Conservation (phyloP, 1,140 invertebrate genomes). For the Ceratina australensis region DNA sequence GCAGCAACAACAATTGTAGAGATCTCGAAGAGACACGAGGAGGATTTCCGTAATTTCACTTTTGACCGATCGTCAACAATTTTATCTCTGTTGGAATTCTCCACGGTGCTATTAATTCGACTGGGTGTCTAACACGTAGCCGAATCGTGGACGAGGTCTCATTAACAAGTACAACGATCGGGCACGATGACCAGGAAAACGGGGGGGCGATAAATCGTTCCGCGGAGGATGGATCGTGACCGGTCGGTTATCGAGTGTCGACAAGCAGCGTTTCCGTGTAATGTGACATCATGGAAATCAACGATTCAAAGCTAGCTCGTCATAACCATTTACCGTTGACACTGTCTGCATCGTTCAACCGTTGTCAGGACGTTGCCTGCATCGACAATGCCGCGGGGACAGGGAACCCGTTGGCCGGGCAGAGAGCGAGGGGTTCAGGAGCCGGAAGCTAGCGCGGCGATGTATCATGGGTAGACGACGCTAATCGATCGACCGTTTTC, state of each 20-base stretch:
- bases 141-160: not conserved
- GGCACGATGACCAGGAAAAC: not conserved
- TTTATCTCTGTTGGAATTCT: no score
- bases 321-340: conserved; percentile 75
- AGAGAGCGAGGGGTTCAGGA: conserved; percentile 28
- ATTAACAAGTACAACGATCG: not conserved
- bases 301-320: conserved; percentile 69
- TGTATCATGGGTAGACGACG: conserved; percentile 25
- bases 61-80: no score
- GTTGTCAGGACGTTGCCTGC: conserved; percentile 64
- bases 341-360: conserved; percentile 72
- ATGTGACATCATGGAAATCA: conserved; percentile 69
- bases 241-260: conserved; percentile 31
- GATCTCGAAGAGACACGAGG: no score
- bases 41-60: no score
- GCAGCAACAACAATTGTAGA: not conserved
- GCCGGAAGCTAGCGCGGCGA: conserved; percentile 50
- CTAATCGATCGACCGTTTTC: conserved; percentile 54
- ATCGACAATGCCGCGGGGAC: conserved; percentile 54
- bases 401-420: not conserved
- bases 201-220: conserved; percentile 23
- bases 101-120: no score
- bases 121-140: not conserved
- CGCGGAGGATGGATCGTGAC: conserved; percentile 25
- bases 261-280: conserved; percentile 58